Evolutionary conservation across 2,113 vertebrate species (phyloP).

Genomic region (Jacana jacana): DNA sequence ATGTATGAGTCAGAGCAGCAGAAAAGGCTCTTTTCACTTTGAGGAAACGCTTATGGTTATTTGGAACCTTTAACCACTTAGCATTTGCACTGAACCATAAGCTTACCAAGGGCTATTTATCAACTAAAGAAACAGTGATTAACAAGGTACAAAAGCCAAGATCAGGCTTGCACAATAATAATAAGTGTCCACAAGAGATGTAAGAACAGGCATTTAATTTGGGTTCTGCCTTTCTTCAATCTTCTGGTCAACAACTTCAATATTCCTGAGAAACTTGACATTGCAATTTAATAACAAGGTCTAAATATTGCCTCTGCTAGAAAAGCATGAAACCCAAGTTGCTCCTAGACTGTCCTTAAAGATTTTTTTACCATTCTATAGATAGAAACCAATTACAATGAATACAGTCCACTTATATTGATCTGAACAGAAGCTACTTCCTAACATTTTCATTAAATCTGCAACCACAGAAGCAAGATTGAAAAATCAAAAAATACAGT

Average conservation of each 20-base stretch:
- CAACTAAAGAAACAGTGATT: not conserved
- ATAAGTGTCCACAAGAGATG: not conserved
- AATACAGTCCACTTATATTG: not conserved
- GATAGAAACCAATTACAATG: conserved; percentile 32
- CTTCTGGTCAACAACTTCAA: not conserved
- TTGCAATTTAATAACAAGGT: not conserved
- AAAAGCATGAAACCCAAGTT: not conserved
- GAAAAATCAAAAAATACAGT: not conserved
- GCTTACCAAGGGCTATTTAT: not conserved
- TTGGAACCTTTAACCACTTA: not conserved
- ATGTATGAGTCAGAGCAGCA: not conserved
- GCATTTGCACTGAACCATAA: conserved; percentile 1
- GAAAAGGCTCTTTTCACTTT: not conserved
- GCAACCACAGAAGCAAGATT: conserved; percentile 1
- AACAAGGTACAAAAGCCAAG: not conserved
- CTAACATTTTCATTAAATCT: conserved; percentile 5
- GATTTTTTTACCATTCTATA: conserved; percentile 7
- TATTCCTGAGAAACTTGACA: not conserved
- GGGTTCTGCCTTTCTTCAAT: not conserved
- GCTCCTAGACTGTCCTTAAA: not conserved
- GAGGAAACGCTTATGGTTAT: not conserved
- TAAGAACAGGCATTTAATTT: not conserved
- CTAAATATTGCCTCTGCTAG: not conserved
- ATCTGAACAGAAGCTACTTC: not conserved
- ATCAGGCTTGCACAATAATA: not conserved